These are phyloP conservation scores for Apeira syringaria DNA, from an alignment of 2,888 invertebrate genomes.

Conservation along the genomic window DNA sequence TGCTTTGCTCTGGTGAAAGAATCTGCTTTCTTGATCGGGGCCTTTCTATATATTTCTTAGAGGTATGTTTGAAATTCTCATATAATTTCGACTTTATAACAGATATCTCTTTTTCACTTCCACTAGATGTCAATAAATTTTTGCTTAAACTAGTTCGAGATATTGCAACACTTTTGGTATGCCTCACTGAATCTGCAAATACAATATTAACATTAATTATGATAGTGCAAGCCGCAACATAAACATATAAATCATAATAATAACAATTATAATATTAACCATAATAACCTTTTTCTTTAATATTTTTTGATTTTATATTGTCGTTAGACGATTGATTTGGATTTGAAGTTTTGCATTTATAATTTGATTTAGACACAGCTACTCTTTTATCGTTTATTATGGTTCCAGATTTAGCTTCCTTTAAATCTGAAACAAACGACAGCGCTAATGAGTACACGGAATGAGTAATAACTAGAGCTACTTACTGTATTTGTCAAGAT, in stretches of 20 bases:
- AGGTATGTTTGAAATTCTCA: constrained; percentile 34
- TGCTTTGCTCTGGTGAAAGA: constrained; percentile 29
- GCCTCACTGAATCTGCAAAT: constrained; percentile 45
- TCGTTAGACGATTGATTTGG: constrained; percentile 32
- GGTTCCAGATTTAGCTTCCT: constrained; percentile 47
- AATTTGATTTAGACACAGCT: constrained; percentile 35
- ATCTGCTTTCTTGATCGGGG: constrained; percentile 30
- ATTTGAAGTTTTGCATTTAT: constrained; percentile 40
- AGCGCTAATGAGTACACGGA: neutral
- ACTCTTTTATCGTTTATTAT: constrained; percentile 50
- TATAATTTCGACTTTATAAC: constrained; percentile 43
- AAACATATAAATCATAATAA: too few species aligned
- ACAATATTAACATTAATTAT: neutral
- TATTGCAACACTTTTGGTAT: constrained; percentile 34
- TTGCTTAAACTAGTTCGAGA: constrained; percentile 53
- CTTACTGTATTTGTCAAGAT: constrained; percentile 6
- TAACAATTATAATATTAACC: too few species aligned
- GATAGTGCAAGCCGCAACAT: too few species aligned
- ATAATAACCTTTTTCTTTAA: constrained; percentile 45
- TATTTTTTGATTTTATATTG: constrained; percentile 37
- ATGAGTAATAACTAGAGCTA: neutral
- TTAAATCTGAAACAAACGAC: constrained; percentile 46
- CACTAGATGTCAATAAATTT: constrained; percentile 42
- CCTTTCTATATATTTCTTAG: constrained; percentile 40
- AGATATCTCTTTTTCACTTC: constrained; percentile 48